These are phyloP conservation scores for Heliornis fulica DNA, from an alignment of 2,113 vertebrate genomes.

Conservation along the genomic window DNA sequence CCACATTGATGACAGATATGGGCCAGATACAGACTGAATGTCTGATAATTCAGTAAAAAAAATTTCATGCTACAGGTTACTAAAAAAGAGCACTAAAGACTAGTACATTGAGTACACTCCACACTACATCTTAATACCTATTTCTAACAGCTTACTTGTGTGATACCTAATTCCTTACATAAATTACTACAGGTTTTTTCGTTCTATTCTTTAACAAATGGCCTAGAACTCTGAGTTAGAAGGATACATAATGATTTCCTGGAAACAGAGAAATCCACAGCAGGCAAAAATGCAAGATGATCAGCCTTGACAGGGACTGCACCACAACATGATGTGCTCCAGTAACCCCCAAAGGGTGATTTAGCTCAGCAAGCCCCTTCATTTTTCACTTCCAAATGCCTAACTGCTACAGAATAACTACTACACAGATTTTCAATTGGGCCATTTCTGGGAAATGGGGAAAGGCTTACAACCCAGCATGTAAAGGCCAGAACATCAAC, in stretches of 20 bases:
- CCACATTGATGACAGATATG: neutral
- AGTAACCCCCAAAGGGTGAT: neutral
- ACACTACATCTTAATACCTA: neutral
- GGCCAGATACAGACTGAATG: neutral
- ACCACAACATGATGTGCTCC: accelerated
- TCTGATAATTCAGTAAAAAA: neutral
- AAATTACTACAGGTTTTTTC: neutral
- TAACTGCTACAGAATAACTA: neutral
- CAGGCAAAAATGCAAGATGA: neutral
- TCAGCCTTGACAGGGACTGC: accelerated
- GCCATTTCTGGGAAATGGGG: neutral
- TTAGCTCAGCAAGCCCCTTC: neutral
- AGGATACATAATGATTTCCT: neutral
- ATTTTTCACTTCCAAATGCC: neutral
- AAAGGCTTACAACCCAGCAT: neutral
- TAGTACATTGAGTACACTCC: neutral
- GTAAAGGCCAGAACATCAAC: neutral
- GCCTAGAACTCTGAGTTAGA: neutral
- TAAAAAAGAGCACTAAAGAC: neutral
- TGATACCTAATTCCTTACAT: neutral
- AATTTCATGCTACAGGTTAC: neutral
- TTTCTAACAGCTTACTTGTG: neutral
- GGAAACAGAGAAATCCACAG: neutral
- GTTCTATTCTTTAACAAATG: neutral
- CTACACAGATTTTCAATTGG: neutral